Conservation (phyloP, 1,140 invertebrate species). For the Drosophila truncata region DNA sequence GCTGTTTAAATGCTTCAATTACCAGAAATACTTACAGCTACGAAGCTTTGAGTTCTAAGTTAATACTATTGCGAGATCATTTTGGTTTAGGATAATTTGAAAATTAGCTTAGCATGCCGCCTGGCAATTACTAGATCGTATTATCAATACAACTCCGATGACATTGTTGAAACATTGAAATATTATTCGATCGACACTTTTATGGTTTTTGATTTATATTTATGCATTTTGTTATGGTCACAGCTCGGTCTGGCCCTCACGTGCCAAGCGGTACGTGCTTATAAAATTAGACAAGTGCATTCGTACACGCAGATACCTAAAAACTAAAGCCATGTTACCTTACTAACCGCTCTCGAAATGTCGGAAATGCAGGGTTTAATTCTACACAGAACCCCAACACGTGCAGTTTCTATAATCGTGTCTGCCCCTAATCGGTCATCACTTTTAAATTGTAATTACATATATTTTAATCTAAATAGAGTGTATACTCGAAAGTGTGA, state of each 20-base stretch:
- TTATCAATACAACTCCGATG: conserved; percentile 1
- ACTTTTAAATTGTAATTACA: conserved; percentile 10
- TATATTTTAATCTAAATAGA: neutral
- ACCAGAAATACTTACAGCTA: conserved; percentile 20
- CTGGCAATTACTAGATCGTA: conserved; percentile 52
- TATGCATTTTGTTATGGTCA: conserved; percentile 37
- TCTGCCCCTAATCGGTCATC: conserved; percentile 2
- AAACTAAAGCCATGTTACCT: neutral
- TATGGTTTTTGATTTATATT: conserved; percentile 32
- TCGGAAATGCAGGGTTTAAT: conserved; percentile 9
- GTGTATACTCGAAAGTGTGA: conserved; percentile 1
- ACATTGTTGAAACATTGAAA: conserved; percentile 31
- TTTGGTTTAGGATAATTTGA: conserved; percentile 18
- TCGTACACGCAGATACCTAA: conserved; percentile 33
- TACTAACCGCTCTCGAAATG: neutral
- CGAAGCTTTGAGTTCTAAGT: conserved; percentile 18
- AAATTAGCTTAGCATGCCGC: conserved; percentile 60
- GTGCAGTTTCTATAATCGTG: conserved; percentile 16
- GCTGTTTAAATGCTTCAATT: conserved; percentile 52
- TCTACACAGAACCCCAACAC: conserved; percentile 17
- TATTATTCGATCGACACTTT: conserved; percentile 45
- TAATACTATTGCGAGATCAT: conserved; percentile 3
- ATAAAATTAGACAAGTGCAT: conserved; percentile 41
- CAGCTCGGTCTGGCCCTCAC: conserved; percentile 47
- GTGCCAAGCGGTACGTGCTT: conserved; percentile 60